Conservation (phyloP, 2,113 vertebrate genomes). For the Neogale vison region DNA sequence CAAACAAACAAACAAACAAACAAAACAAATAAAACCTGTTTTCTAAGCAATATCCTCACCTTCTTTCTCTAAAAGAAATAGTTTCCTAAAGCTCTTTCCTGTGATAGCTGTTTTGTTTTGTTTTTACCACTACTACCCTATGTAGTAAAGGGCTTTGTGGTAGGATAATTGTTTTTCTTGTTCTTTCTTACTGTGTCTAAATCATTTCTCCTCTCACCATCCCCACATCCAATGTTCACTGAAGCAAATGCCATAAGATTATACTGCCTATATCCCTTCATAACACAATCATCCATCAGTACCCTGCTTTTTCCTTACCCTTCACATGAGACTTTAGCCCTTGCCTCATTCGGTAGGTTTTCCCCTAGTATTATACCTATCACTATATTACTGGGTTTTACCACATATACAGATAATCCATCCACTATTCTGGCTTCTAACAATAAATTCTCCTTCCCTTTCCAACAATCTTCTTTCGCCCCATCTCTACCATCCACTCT, state of each 20-base stretch:
- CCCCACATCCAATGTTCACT: neutral
- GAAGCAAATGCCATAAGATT: neutral
- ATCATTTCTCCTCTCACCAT: neutral
- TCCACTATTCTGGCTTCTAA: neutral
- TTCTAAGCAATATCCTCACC: neutral
- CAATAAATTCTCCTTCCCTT: neutral
- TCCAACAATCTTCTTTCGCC: neutral
- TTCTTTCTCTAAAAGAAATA: neutral
- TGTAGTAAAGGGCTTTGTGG: neutral
- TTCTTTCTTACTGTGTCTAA: neutral
- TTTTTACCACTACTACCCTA: neutral
- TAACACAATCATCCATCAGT: neutral
- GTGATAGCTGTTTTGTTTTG: neutral
- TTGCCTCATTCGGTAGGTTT: neutral
- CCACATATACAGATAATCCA: neutral
- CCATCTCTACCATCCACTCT: neutral
- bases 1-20: neutral
- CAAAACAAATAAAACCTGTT: neutral
- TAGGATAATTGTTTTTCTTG: neutral
- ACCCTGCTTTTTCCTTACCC: neutral
- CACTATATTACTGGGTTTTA: neutral
- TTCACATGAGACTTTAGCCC: neutral
- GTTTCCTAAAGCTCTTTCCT: neutral
- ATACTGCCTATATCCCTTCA: neutral
- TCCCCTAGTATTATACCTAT: neutral